These are phyloP conservation scores for Pomacea canaliculata DNA, from an alignment of 2,888 invertebrate species.

Conservation along the genomic window DNA sequence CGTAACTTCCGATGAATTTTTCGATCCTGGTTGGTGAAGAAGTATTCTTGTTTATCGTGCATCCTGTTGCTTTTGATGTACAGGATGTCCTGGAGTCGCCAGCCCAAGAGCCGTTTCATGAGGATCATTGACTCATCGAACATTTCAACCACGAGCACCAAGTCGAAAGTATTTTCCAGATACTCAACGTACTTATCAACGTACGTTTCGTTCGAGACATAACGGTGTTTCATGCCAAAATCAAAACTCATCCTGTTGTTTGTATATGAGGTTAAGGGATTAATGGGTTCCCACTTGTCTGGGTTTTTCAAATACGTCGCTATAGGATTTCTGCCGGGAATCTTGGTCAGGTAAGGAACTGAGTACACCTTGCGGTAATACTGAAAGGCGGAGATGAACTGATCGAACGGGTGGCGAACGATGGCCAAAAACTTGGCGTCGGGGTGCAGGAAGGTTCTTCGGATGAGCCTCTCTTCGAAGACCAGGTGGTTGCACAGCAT, in stretches of 20 bases:
- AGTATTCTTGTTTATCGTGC: background rate
- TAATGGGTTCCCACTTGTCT: background rate
- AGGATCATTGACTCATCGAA: constrained; percentile 29
- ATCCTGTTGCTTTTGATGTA: constrained; percentile 25
- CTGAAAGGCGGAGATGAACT: constrained; percentile 25
- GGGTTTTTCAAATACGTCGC: constrained; percentile 15
- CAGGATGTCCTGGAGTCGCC: constrained; percentile 26
- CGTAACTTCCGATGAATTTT: constrained; percentile 10
- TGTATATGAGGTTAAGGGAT: constrained; percentile 8
- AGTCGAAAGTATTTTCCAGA: constrained; percentile 19
- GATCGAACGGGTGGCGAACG: constrained; percentile 23
- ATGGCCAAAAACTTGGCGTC: constrained; percentile 22
- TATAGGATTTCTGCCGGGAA: constrained; percentile 18
- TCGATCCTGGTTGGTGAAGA: constrained; percentile 16
- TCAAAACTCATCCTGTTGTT: constrained; percentile 30
- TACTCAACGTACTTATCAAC: constrained; percentile 7
- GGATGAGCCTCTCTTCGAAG: background rate
- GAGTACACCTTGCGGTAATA: constrained; percentile 17
- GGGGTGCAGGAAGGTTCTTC: background rate
- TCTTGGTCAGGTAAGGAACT: constrained; percentile 4
- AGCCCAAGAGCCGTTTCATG: constrained; percentile 23
- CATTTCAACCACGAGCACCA: constrained; percentile 26
- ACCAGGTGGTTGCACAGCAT: constrained; percentile 27
- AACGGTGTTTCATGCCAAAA: constrained; percentile 10
- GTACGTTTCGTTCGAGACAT: background rate